Evolutionary conservation across 2,888 invertebrate species (phyloP), one percentile per base, ranked within the genome.

Genomic region (Tetranychus truncatus): DNA sequence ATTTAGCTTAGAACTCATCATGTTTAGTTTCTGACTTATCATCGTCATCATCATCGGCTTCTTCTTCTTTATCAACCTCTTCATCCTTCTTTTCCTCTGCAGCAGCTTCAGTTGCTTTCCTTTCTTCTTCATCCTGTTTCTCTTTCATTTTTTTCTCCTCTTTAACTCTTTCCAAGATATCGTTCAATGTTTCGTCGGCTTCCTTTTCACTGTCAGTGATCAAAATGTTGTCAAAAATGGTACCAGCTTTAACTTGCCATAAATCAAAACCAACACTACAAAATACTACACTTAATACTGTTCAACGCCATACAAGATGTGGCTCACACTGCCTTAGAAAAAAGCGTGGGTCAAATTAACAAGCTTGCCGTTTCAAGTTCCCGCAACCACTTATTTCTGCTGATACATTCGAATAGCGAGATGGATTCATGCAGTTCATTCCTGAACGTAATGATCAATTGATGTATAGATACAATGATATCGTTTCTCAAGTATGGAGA

Each of bases 201-300:
- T 87, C 85, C 15, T 89, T 90, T 11, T 88, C 82, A 82, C 93
- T 92, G 82, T 99, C 94, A 6, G 95, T 92, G 82, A 99, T 88
- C 72, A 99, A 86, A 81, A 99, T 86, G 84, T 96, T 96, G 83
- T 96, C 96, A 84, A 99, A 99, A 83, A 99, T 97, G 74, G 97
- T 95, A 76, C 99, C 99, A 73, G 96, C 90, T 84, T 97, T 99
- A n/a, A 95, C 93, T 84, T 95, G 95, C 95, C 95, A 96, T 79
- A 96, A 85, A 84, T 96, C 95, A 79, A 99, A 89, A 79, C 97
- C 99, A 82, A 97, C 84, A 4, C 89, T 88, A 83, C 95, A 95
- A n/a, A n/a, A n/a, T n/a, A n/a, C n/a, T n/a, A n/a, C n/a, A 18
- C 24, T 76, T 7, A 77, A 78, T 71, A 77, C 21, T 6, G 69